Base-by-base conservation (phyloP, 2,113 vertebrate species). In the Chrysemys picta region DNA sequence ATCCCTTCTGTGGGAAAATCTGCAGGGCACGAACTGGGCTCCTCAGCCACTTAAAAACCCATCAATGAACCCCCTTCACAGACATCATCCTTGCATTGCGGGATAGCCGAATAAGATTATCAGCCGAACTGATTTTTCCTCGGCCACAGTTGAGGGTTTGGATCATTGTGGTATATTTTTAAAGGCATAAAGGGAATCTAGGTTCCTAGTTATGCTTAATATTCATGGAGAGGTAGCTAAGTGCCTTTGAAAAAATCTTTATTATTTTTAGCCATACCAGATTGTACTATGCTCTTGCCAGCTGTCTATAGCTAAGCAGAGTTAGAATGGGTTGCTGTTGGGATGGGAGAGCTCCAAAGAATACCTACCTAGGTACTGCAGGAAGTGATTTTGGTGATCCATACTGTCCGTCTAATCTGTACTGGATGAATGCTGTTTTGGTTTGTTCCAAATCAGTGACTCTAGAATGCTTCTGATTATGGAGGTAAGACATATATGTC, bases 101-200 rank as follows among this genome's bases (percentile, higher is more conserved):
- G 21, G 19, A 54, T 54, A 54, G 53, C 53, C 19, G 3, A 54
- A 54, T 54, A 54, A 54, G 53, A 35, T 65, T 31, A 7, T 65
- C 31, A 65, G 22, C 5, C 29, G 10, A 21, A 22, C 8, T 92
- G 78, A 50, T 42, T 5, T n/a, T 79, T 75, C 5, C 82, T 89
- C 27, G 10, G 13, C 22, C 57, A 82, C 24, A 47, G 0, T 8
- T 53, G n/a, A 78, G 17, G 78, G 75, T 89, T 3, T 82, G 56
- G 24, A 21, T 52, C 14, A 42, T 2, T 1, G 16, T 13, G 38
- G 5, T n/a, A 35, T 1, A 1, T 2, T 35, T 87, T 62, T 38
- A 65, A 87, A 80, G 62, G 42, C 11, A 80, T 8, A n/a, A 59
- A 27, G 4, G 93, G 1, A 11, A 47, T 38, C 54, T 69, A 8